phyloP scores from a whole-genome alignment of 1,140 invertebrate genomes.

The Xylocopa sonorina region DNA sequence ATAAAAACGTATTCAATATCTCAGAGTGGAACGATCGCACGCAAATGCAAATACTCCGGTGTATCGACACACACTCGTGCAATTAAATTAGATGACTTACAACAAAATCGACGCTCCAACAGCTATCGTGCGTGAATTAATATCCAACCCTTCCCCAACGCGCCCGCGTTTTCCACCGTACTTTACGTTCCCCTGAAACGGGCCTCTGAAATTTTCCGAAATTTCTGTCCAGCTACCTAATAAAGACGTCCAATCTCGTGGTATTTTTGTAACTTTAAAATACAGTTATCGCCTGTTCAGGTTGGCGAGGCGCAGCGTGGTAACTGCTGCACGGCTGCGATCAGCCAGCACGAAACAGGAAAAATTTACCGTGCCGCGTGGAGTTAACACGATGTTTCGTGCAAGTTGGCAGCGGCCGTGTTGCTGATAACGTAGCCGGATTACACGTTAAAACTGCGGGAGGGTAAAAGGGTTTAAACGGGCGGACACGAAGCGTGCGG shows the following conservation, averaged over 20 bases:
- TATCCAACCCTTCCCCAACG: not conserved
- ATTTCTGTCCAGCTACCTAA: not conserved
- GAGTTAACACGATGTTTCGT: slow-evolving; percentile 40
- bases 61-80: not conserved
- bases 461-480: slow-evolving; percentile 16
- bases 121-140: not conserved
- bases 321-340: not conserved
- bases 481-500: slow-evolving; percentile 1
- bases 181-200: not conserved
- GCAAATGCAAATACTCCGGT: not conserved
- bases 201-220: not conserved
- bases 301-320: not conserved
- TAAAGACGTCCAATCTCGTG: not conserved
- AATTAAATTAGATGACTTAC: not conserved
- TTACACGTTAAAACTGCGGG: slow-evolving; percentile 14
- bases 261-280: not conserved
- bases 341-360: slow-evolving; percentile 13
- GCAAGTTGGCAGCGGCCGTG: slow-evolving; percentile 18
- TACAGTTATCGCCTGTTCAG: not conserved
- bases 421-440: slow-evolving; percentile 33
- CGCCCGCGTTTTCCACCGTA: not conserved
- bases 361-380: slow-evolving; percentile 33
- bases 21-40: not conserved
- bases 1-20: not conserved
- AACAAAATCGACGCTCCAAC: not conserved